Percentiles rank a stretch among this genome's conserved stretches.
Evolutionary conservation across 2,797 vertebrate genomes (phyloP).

Genomic region (Thalassophryne amazonica): DNA sequence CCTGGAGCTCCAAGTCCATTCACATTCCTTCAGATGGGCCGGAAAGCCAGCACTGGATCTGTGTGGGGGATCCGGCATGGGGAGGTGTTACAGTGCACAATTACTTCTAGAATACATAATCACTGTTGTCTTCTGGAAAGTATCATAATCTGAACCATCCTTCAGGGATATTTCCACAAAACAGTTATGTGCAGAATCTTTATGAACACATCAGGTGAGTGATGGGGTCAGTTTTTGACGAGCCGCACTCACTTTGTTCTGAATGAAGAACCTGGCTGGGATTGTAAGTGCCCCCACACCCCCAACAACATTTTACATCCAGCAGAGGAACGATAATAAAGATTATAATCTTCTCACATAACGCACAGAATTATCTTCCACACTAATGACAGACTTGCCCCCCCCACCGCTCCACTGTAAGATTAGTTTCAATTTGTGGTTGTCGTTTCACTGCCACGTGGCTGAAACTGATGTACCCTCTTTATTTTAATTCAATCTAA

Average conservation of each 20-base stretch:
- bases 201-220: constrained; percentile 9
- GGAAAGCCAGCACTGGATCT: constrained; percentile 21
- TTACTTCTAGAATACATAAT: constrained; percentile 49
- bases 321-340: constrained; percentile 72
- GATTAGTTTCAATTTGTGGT: constrained; percentile 85
- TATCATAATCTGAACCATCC: constrained; percentile 37
- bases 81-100: constrained; percentile 6
- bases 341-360: constrained; percentile 82
- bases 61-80: constrained; percentile 2
- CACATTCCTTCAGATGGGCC: constrained; percentile 55
- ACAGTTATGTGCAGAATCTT: constrained; percentile 3
- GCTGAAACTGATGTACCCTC: constrained; percentile 76
- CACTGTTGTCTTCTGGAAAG: constrained; percentile 34
- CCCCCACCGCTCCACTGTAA: constrained; percentile 63
- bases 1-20: constrained; percentile 37
- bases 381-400: constrained; percentile 77
- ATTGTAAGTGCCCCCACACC: constrained; percentile 20
- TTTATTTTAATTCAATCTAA: constrained; percentile 83
- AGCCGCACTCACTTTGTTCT: constrained; percentile 6
- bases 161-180: constrained; percentile 22
- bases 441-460: constrained; percentile 75
- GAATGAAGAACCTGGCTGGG: constrained; percentile 19
- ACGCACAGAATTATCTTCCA: constrained; percentile 76
- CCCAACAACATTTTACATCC: constrained; percentile 52
- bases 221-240: constrained; percentile 21